Conservation (phyloP, 1,140 invertebrate genomes). For the Ostrea denselamellosa region DNA sequence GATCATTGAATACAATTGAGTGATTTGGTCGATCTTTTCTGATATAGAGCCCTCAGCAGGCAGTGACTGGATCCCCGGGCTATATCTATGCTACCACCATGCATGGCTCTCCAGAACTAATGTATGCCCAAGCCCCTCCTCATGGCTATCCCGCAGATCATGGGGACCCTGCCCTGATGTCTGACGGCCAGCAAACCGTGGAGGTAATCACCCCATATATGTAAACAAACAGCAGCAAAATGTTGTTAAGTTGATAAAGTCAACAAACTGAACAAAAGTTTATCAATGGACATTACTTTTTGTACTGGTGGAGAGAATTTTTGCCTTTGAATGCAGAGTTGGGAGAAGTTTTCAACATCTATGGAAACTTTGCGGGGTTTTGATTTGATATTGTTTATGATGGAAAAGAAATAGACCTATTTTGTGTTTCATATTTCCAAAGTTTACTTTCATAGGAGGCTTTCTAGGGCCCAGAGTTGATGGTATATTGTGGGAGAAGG, state of each 20-base stretch:
- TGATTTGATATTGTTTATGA: not conserved
- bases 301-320: not conserved
- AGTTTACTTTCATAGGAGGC: not conserved
- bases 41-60: conserved; percentile 65
- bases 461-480: not conserved
- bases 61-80: conserved; percentile 64
- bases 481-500: not conserved
- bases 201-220: conserved; percentile 69
- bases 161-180: conserved; percentile 66
- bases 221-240: not conserved
- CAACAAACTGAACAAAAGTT: not conserved
- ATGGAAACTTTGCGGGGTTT: not conserved
- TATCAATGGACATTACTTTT: not conserved
- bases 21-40: too few relatives aligned
- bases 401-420: not conserved
- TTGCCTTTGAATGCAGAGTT: not conserved
- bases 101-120: conserved; percentile 71
- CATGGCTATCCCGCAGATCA: conserved; percentile 69
- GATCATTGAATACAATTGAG: too few relatives aligned
- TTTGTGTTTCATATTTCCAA: not conserved
- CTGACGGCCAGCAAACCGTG: conserved; percentile 68
- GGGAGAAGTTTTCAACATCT: not conserved
- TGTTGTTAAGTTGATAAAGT: not conserved
- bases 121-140: conserved; percentile 73
- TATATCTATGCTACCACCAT: conserved; percentile 72